A percentile compares a stretch with the other conserved stretches of the same genome.
Evolutionary conservation across 2,797 vertebrate genomes (phyloP).

Genomic region (Manis pentadactyla): DNA sequence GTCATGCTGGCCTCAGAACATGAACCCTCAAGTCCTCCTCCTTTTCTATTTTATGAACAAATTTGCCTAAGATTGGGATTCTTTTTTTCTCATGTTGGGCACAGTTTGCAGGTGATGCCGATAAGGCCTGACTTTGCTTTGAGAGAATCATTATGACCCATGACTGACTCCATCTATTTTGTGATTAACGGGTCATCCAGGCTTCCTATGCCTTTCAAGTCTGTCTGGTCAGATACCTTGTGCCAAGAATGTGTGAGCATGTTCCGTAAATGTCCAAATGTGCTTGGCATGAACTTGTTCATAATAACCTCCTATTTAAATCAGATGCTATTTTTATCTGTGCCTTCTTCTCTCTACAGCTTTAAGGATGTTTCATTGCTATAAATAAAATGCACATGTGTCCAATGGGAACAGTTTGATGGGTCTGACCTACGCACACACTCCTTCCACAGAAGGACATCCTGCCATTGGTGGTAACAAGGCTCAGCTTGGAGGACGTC

Average conservation of each 20-base stretch:
- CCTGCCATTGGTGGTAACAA: no score
- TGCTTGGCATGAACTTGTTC: background rate
- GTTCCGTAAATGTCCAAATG: no score
- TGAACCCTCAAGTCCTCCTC: background rate
- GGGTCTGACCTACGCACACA: no score
- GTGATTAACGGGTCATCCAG: fast-evolving
- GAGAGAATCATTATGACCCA: background rate
- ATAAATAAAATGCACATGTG: no score
- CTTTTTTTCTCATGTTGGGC: background rate
- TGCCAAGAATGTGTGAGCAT: background rate
- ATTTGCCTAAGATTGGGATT: background rate
- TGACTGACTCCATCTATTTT: fast-evolving
- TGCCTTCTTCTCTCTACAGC: no score
- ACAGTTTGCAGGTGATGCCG: background rate
- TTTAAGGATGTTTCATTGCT: no score
- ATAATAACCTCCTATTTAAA: background rate
- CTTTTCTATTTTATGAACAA: background rate
- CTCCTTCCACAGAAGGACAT: no score
- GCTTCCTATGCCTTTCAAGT: fast-evolving
- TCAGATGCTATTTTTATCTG: no score
- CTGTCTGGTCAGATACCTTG: fast-evolving
- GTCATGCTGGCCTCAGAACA: background rate
- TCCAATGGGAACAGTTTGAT: no score
- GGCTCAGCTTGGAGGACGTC: no score
- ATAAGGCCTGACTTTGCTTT: no score